Evolutionary conservation across 2,797 vertebrate genomes (phyloP).

Genomic region (Pyrocephalus nanus): DNA sequence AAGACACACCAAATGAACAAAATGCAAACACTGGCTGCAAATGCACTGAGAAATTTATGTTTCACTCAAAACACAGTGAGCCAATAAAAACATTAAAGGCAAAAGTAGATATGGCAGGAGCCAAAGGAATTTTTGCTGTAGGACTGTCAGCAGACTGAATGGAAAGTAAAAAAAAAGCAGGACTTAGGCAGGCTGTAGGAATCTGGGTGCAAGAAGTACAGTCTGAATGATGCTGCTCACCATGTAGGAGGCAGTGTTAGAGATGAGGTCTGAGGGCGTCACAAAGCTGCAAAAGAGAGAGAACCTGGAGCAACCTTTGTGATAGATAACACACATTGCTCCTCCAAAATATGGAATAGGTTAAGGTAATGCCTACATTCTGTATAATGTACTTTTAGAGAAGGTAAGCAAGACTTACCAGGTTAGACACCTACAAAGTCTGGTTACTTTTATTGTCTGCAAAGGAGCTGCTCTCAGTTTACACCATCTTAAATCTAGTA

Average conservation of each 20-base stretch:
- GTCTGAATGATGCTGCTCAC: background rate
- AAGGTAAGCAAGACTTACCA: background rate
- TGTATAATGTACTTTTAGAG: background rate
- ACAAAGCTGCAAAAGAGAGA: background rate
- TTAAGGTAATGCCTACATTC: background rate
- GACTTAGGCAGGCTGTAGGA: background rate
- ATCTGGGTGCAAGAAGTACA: background rate
- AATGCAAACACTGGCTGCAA: background rate
- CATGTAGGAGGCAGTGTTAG: background rate
- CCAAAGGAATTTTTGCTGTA: constrained; percentile 4
- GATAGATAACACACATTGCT: background rate
- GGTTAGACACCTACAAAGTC: background rate
- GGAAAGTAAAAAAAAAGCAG: background rate
- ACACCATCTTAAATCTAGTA: background rate
- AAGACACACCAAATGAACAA: background rate
- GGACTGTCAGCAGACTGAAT: background rate
- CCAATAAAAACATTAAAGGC: background rate
- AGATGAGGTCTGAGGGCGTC: background rate
- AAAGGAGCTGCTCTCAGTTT: background rate
- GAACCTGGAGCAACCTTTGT: background rate
- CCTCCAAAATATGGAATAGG: background rate
- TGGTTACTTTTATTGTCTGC: background rate
- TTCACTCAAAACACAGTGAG: background rate
- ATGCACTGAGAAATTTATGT: background rate
- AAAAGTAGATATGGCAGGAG: background rate